phyloP scores from a whole-genome alignment of 2,888 invertebrate species.

The Tanypteryx hageni region DNA sequence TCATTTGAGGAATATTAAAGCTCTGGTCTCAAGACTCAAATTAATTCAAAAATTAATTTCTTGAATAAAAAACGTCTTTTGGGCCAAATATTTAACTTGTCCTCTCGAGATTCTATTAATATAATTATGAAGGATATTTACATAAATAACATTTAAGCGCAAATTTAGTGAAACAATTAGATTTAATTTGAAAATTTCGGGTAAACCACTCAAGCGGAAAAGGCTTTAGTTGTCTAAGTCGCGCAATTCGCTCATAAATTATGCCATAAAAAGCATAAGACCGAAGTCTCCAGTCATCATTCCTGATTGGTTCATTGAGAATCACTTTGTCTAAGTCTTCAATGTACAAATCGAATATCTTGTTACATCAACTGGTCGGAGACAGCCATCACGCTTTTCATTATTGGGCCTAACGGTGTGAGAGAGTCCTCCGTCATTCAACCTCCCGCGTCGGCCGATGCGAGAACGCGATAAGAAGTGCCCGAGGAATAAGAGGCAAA shows the following conservation, averaged over 20 bases:
- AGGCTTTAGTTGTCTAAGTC: too few relatives aligned
- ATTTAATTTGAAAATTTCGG: too few relatives aligned
- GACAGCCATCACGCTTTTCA: slow-evolving; percentile 46
- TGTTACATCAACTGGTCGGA: slow-evolving; percentile 20
- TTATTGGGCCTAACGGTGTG: slow-evolving; percentile 29
- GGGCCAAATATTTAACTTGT: too few relatives aligned
- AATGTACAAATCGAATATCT: slow-evolving; percentile 30
- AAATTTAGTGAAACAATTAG: too few relatives aligned
- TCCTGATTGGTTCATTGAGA: slow-evolving; percentile 46
- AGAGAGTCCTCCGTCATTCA: neutral
- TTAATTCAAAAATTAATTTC: too few relatives aligned
- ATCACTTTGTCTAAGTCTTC: slow-evolving; percentile 39
- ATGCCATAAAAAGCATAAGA: neutral
- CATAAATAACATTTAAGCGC: too few relatives aligned
- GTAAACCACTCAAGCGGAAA: too few relatives aligned
- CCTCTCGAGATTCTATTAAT: too few relatives aligned
- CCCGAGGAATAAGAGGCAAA: neutral
- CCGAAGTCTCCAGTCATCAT: slow-evolving; percentile 39
- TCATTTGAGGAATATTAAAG: too few relatives aligned
- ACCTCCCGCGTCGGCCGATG: neutral
- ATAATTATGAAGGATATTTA: too few relatives aligned
- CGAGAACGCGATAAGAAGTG: neutral
- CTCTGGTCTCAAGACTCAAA: too few relatives aligned
- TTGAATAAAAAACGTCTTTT: too few relatives aligned
- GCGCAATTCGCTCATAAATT: neutral